phyloP scores from a whole-genome alignment of 2,888 invertebrate genomes.

The Machimus rusticus region DNA sequence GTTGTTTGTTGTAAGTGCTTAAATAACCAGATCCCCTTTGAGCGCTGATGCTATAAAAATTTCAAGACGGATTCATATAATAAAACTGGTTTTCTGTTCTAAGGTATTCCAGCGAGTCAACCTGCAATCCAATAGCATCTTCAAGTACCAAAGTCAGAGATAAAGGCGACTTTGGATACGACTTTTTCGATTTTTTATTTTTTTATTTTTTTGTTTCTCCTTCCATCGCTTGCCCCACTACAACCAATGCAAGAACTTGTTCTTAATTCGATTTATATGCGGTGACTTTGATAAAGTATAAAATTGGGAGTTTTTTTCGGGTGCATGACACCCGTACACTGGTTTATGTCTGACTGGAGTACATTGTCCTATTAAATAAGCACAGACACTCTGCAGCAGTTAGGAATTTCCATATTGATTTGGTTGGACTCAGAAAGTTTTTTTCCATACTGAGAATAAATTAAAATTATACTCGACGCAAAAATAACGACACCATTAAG shows the following conservation, averaged over 20 bases:
- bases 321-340: constrained; percentile 29
- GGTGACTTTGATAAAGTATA: constrained; percentile 38
- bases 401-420: neutral
- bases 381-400: neutral
- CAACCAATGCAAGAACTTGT: constrained; percentile 25
- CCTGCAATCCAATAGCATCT: constrained; percentile 34
- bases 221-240: neutral
- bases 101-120: constrained; percentile 14
- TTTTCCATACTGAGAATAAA: neutral
- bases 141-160: constrained; percentile 36
- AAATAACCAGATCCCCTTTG: constrained; percentile 25
- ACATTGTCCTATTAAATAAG: constrained; percentile 38
- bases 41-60: constrained; percentile 36
- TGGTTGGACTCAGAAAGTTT: neutral
- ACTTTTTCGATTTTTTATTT: constrained; percentile 11
- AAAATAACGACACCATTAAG: neutral
- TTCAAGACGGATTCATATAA: constrained; percentile 35
- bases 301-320: constrained; percentile 9
- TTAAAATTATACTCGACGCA: neutral
- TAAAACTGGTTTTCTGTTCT: constrained; percentile 23
- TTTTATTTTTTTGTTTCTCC: neutral
- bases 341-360: neutral
- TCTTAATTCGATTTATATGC: constrained; percentile 36
- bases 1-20: constrained; percentile 27
- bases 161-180: constrained; percentile 19